These are phyloP conservation scores for Xanthorhoe designata DNA, from an alignment of 2,888 invertebrate genomes.

Conservation along the genomic window DNA sequence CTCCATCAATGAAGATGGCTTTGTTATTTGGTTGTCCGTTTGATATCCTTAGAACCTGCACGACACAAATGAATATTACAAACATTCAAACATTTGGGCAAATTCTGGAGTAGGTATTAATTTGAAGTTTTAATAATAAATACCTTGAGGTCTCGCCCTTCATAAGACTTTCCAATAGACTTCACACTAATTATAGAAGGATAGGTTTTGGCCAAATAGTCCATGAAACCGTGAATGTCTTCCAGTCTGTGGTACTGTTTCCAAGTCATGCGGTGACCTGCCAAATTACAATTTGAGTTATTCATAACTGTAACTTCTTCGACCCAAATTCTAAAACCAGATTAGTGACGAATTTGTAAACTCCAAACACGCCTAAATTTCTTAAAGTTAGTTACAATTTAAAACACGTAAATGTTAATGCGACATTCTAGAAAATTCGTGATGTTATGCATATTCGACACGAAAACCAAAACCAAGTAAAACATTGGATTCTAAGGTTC, in stretches of 20 bases:
- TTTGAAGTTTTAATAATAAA: not conserved
- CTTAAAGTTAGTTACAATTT: slow-evolving; percentile 48
- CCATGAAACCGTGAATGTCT: slow-evolving; percentile 92
- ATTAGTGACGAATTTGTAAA: slow-evolving; percentile 40
- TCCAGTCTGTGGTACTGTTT: slow-evolving; percentile 90
- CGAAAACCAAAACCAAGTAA: slow-evolving; percentile 35
- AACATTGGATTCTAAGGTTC: slow-evolving; percentile 21
- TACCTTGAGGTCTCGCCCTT: slow-evolving; percentile 91
- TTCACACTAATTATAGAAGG: slow-evolving; percentile 90
- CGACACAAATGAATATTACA: not conserved
- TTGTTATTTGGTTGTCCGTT: slow-evolving; percentile 88
- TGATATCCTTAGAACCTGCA: slow-evolving; percentile 86
- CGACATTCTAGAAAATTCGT: slow-evolving; percentile 37
- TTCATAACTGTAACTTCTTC: slow-evolving; percentile 17
- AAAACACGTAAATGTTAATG: slow-evolving; percentile 43
- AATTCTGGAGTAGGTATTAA: not conserved
- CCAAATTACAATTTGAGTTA: slow-evolving; percentile 30
- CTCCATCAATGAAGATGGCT: slow-evolving; percentile 92
- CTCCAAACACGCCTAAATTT: slow-evolving; percentile 20
- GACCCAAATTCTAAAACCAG: slow-evolving; percentile 15
- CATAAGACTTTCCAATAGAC: slow-evolving; percentile 90
- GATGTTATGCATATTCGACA: slow-evolving; percentile 40
- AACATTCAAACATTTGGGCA: not conserved
- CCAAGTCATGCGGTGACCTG: slow-evolving; percentile 89
- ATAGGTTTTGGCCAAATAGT: slow-evolving; percentile 91